Conservation (phyloP, 2,113 vertebrate genomes). For the Chauna torquata region DNA sequence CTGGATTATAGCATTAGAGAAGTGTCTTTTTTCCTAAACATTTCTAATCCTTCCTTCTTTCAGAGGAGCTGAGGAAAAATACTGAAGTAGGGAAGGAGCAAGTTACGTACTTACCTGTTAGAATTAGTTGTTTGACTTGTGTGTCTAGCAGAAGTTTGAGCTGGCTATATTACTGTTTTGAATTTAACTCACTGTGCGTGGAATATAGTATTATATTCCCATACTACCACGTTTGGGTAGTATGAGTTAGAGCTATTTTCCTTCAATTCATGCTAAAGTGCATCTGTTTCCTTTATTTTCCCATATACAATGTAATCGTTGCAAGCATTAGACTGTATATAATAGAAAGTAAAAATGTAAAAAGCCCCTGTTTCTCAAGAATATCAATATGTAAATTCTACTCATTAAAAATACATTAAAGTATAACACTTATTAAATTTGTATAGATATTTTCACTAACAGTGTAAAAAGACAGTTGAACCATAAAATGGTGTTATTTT, state of each 20-base stretch:
- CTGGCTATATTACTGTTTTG: neutral
- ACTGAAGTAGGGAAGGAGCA: neutral
- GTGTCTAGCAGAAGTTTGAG: neutral
- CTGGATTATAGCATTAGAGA: neutral
- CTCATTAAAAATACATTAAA: too few relatives aligned
- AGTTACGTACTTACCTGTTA: neutral
- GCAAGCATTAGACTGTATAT: neutral
- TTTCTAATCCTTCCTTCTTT: neutral
- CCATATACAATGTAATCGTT: neutral
- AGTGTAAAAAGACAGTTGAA: neutral
- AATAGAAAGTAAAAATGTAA: neutral
- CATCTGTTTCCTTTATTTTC: neutral
- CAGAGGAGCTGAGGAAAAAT: neutral
- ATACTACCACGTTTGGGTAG: accelerated
- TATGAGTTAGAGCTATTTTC: neutral
- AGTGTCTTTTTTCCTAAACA: neutral
- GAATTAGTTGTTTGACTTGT: neutral
- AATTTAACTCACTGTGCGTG: neutral
- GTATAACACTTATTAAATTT: neutral
- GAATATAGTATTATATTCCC: neutral
- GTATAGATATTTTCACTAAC: neutral
- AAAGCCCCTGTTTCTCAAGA: neutral
- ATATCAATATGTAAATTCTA: too few relatives aligned
- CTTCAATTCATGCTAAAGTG: neutral
- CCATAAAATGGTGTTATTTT: neutral